These are phyloP conservation scores for Lutraria rhynchaena DNA, from an alignment of 1,140 invertebrate species.

Conservation along the genomic window DNA sequence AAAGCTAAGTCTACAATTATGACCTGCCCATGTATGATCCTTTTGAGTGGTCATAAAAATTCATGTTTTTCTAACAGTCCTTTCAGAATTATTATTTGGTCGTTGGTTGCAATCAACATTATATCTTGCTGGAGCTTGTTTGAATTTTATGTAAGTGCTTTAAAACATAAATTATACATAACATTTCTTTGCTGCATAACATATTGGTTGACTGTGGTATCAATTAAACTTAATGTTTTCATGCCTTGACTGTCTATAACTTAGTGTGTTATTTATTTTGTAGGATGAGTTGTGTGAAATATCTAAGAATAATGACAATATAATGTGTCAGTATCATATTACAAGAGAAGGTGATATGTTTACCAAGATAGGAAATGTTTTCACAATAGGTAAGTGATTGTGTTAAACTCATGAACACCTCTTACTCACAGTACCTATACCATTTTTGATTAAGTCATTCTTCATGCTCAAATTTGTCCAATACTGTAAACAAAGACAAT, in stretches of 20 bases:
- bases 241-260: neutral
- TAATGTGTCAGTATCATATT: constrained; percentile 24
- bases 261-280: no score
- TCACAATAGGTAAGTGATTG: neutral
- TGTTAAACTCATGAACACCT: no score
- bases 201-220: neutral
- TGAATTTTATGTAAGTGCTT: neutral
- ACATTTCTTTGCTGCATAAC: neutral
- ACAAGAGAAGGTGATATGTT: neutral
- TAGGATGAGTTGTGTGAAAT: constrained; percentile 20
- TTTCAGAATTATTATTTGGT: neutral
- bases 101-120: neutral
- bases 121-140: neutral
- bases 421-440: no score
- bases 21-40: no score
- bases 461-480: no score
- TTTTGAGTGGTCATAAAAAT: no score
- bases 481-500: no score
- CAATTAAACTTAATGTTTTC: neutral
- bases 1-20: no score
- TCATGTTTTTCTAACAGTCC: no score
- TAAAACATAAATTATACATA: neutral
- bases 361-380: neutral
- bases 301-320: constrained; percentile 1
- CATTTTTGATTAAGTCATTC: no score